Base-by-base conservation (phyloP, 2,888 invertebrate species). In the Mesorhabditis belari region DNA sequence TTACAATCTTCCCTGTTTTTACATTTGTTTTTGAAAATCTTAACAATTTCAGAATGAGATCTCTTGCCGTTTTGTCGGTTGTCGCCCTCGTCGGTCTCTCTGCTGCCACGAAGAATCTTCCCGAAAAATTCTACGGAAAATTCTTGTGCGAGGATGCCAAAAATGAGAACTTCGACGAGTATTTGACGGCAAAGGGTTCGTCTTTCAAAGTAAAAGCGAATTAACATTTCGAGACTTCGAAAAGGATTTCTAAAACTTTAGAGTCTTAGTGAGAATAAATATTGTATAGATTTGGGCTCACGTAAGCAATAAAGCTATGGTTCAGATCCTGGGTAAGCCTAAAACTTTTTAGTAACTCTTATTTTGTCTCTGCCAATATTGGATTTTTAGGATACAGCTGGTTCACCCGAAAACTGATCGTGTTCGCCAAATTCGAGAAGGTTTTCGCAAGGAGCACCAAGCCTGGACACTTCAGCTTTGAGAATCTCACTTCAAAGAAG, bases 401-500 rank as follows among this genome's bases (percentile, higher is more conserved):
- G 75, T 69, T 75, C 63, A 75, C 73, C 28, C 70, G 75, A 60
- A 75, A 71, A 56, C 63, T 75, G 17, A 69, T 75, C 54, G 66
- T 66, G 12, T 63, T 73, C 52, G 73, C 75, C 62, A 71, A 70
- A 5, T 73, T 75, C 73, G 69, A 73, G 67, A 75, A 75, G 65
- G 64, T 65, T 27, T 75, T 71, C 67, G 60, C 60, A 49, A 73
- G 67, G 60, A 63, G 52, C 17, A 35, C 44, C 23, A 49, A 35
- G 27, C 52, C 55, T 6, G 50, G 23, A 19, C 51, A 57, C 27
- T 70, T 73, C 67, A 66, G 70, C 60, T 73, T 65, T 64, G 65
- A 69, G 24, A 76, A 77, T 64, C 58, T 71, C 60, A 77, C 77
- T 19, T 70, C 76, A 17, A 78, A 79, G 69, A 78, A 77, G 61